Percentiles rank a stretch among this genome's conserved stretches.
Conservation (phyloP, 1,140 invertebrate species). For the Leguminivora glycinivorella region DNA sequence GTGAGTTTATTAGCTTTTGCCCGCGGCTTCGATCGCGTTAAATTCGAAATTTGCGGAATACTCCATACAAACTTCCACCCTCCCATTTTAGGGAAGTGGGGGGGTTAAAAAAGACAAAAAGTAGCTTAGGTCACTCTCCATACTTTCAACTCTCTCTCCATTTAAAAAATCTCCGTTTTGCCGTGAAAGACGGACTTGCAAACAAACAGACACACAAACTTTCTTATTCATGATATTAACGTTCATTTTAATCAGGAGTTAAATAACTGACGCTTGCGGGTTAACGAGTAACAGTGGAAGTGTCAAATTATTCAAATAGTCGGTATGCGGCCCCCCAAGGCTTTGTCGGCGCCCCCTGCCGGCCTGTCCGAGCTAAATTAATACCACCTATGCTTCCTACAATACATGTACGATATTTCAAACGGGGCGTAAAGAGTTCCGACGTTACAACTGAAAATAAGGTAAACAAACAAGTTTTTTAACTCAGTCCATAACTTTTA, state of each 20-base stretch:
- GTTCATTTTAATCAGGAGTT: neutral
- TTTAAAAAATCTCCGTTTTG: too few relatives aligned
- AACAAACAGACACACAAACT: too few relatives aligned
- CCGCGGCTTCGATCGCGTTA: too few relatives aligned
- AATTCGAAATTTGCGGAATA: too few relatives aligned
- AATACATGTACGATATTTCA: neutral
- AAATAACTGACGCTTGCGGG: neutral
- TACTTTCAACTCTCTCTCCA: too few relatives aligned
- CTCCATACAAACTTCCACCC: too few relatives aligned
- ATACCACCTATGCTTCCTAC: conserved; percentile 11
- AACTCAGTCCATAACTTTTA: neutral
- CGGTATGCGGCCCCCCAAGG: neutral
- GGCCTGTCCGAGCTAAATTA: conserved; percentile 9
- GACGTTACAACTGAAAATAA: neutral
- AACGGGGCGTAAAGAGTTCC: neutral
- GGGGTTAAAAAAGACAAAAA: too few relatives aligned
- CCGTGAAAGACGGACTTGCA: too few relatives aligned
- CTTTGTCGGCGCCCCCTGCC: neutral
- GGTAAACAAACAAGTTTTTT: neutral
- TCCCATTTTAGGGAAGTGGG: too few relatives aligned
- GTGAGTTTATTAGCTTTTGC: too few relatives aligned
- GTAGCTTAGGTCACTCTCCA: too few relatives aligned
- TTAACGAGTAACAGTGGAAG: conserved; percentile 2
- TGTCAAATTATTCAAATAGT: conserved; percentile 15
- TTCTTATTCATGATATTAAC: too few relatives aligned